Percentiles rank a stretch among this genome's conserved stretches.
Evolutionary conservation across 2,797 vertebrate species (phyloP).

Genomic region (Ceyx erithaca): DNA sequence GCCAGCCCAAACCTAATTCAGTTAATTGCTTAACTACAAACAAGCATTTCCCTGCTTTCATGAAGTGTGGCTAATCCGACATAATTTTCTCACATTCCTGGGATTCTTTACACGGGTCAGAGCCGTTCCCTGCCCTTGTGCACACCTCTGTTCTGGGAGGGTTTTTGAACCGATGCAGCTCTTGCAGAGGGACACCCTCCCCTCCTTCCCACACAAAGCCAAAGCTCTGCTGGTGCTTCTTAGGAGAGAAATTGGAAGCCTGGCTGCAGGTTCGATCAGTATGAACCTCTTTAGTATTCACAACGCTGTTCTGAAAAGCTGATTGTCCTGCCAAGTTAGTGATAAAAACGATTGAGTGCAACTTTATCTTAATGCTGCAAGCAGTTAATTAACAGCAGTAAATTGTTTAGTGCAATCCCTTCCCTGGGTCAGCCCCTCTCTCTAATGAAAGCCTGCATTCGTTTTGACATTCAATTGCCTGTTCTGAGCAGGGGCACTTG

Average conservation of each 20-base stretch:
- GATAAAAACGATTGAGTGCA: background rate
- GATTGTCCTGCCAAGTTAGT: background rate
- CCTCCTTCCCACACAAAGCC: background rate
- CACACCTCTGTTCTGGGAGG: accelerated
- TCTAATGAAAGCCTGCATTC: background rate
- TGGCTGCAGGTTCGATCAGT: background rate
- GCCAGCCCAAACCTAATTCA: background rate
- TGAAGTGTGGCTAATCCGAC: background rate
- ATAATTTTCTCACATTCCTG: accelerated
- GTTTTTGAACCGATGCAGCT: background rate
- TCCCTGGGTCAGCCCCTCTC: background rate
- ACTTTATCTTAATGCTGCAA: background rate
- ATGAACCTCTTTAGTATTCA: background rate
- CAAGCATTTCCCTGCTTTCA: background rate
- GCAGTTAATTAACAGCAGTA: conserved; percentile 4
- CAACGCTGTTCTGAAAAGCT: background rate
- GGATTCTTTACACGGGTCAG: background rate
- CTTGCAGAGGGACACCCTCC: background rate
- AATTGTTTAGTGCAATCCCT: background rate
- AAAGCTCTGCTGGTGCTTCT: background rate
- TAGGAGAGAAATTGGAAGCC: background rate
- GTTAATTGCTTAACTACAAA: background rate
- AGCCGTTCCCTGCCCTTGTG: accelerated
- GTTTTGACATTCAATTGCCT: background rate
- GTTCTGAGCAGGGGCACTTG: background rate